phyloP scores from a whole-genome alignment of 1,140 invertebrate genomes.

The Copidosoma floridanum region DNA sequence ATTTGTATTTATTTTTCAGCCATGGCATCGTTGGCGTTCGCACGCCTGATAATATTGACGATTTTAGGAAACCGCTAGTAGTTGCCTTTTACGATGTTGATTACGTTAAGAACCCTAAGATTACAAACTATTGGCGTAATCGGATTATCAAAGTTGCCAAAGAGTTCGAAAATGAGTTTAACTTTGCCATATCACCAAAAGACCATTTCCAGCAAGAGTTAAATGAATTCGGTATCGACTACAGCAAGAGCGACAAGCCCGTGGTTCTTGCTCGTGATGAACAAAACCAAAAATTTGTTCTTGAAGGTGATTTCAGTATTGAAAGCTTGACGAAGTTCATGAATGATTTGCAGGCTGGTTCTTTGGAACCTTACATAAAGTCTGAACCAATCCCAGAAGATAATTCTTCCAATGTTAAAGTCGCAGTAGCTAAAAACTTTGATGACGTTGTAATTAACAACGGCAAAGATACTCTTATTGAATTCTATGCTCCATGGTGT shows the following conservation, averaged over 20 bases:
- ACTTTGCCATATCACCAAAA: slow-evolving; percentile 89
- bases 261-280: slow-evolving; percentile 78
- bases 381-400: slow-evolving; percentile 89
- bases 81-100: slow-evolving; percentile 94
- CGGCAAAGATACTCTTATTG: slow-evolving; percentile 90
- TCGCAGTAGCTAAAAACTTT: slow-evolving; percentile 96
- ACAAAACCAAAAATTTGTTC: slow-evolving; percentile 85
- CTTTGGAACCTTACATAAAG: slow-evolving; percentile 91
- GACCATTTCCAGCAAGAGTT: slow-evolving; percentile 92
- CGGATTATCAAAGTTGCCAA: slow-evolving; percentile 93
- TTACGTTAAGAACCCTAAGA: slow-evolving; percentile 95
- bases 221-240: slow-evolving; percentile 91
- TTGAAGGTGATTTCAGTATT: slow-evolving; percentile 89
- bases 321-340: slow-evolving; percentile 88
- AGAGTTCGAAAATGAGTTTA: slow-evolving; percentile 69
- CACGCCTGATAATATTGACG: slow-evolving; percentile 76
- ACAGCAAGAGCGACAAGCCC: slow-evolving; percentile 85
- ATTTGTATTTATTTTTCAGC: slow-evolving; percentile 58
- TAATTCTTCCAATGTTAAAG: slow-evolving; percentile 82
- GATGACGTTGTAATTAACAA: slow-evolving; percentile 91
- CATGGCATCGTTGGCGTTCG: slow-evolving; percentile 90
- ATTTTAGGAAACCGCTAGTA: slow-evolving; percentile 88
- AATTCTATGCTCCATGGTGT: slow-evolving; percentile 99
- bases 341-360: slow-evolving; percentile 77
- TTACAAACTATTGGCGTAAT: slow-evolving; percentile 99